Conservation (phyloP, 64 coral and sea anemone genomes). For the Montipora sp. region DNA sequence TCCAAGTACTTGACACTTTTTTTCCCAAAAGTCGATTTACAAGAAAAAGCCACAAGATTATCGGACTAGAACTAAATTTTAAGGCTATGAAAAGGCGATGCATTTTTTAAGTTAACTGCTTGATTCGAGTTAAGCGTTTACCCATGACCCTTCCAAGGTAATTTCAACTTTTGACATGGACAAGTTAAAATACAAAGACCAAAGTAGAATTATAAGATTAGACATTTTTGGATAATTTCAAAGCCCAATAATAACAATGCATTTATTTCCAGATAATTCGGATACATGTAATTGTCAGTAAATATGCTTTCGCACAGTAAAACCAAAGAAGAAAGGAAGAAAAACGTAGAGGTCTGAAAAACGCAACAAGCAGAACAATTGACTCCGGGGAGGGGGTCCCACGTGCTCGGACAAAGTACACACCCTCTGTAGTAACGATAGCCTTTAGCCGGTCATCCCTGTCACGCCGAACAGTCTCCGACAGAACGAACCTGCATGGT, state of each 20-base stretch:
- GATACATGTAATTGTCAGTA: no score
- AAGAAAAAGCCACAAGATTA: background rate
- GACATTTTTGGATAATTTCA: no score
- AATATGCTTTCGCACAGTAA: no score
- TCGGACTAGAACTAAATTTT: background rate
- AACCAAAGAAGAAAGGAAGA: constrained; percentile 77
- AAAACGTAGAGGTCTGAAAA: constrained; percentile 89
- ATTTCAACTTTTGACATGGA: background rate
- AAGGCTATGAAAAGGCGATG: background rate
- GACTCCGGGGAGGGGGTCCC: constrained; percentile 91
- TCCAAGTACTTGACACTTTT: background rate
- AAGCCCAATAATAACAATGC: no score
- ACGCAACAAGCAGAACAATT: constrained; percentile 78
- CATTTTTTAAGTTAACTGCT: background rate
- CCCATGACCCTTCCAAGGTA: background rate
- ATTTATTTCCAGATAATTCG: no score
- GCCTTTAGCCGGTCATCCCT: constrained; percentile 83
- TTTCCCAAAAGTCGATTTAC: background rate
- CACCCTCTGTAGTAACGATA: constrained; percentile 89
- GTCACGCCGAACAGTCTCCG: constrained; percentile 88
- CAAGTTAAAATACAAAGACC: no score
- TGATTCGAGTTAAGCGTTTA: background rate
- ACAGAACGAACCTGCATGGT: constrained; percentile 68
- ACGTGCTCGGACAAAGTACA: constrained; percentile 96
- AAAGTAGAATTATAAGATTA: no score